phyloP scores from a whole-genome alignment of 2,888 invertebrate species.

The Philereme transversata region DNA sequence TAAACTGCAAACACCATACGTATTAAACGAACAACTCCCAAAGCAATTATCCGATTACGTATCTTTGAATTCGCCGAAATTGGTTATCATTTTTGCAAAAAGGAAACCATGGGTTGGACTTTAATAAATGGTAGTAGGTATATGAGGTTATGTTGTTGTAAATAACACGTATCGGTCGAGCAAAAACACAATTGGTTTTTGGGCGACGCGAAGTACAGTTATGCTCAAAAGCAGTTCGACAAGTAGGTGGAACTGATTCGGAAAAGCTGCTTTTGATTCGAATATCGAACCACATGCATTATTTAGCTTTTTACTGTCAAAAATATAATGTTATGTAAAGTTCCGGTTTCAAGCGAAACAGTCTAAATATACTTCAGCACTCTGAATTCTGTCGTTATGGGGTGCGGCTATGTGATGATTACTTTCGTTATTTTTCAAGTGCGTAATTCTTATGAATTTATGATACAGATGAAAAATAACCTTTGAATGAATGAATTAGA shows the following conservation, averaged over 20 bases:
- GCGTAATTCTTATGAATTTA: too few species aligned
- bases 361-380: too few species aligned
- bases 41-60: slow-evolving; percentile 37
- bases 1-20: slow-evolving; percentile 25
- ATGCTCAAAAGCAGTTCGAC: slow-evolving; percentile 20
- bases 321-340: background rate
- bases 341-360: too few species aligned
- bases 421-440: too few species aligned
- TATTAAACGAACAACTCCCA: slow-evolving; percentile 30
- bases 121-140: slow-evolving; percentile 5
- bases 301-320: slow-evolving; percentile 4
- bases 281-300: slow-evolving; percentile 8
- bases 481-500: too few species aligned
- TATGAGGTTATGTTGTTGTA: slow-evolving; percentile 26
- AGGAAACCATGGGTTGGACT: slow-evolving; percentile 1
- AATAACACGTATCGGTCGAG: slow-evolving; percentile 30
- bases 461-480: too few species aligned
- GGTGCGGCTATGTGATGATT: too few species aligned
- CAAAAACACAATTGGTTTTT: slow-evolving; percentile 54
- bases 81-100: slow-evolving; percentile 19
- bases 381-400: too few species aligned
- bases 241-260: slow-evolving; percentile 6
- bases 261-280: background rate
- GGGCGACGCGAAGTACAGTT: slow-evolving; percentile 38
- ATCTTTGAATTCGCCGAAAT: slow-evolving; percentile 38